A percentile compares a stretch with the other conserved stretches of the same genome.
Conservation (phyloP, 2,797 vertebrate genomes). For the Crypturellus tataupa region DNA sequence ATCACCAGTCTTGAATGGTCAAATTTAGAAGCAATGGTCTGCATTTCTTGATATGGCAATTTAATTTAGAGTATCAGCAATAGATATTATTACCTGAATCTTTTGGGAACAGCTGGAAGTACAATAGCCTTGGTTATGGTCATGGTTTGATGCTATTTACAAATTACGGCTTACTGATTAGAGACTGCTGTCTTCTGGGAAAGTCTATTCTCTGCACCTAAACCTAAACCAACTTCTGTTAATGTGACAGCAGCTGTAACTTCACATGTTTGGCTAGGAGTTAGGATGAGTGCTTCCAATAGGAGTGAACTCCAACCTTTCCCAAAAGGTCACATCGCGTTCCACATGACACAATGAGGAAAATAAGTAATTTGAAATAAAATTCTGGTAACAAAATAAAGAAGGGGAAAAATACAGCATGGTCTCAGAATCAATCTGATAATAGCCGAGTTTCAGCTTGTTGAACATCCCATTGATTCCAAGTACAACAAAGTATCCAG, state of each 20-base stretch:
- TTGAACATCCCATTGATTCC: background rate
- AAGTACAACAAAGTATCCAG: background rate
- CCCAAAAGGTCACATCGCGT: background rate
- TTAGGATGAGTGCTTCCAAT: background rate
- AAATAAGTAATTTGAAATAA: background rate
- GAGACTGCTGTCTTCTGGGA: background rate
- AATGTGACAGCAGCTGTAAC: background rate
- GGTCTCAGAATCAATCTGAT: background rate
- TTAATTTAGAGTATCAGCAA: background rate
- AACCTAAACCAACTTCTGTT: background rate
- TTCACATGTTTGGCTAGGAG: background rate
- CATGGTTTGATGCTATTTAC: background rate
- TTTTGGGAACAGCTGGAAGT: background rate
- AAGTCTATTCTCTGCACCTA: background rate
- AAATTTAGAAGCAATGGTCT: background rate
- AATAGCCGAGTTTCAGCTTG: background rate
- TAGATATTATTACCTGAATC: background rate
- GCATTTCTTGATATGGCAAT: background rate
- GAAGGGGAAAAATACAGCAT: background rate
- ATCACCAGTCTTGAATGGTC: background rate
- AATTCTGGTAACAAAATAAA: background rate
- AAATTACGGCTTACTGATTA: background rate
- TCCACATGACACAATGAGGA: background rate
- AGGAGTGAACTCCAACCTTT: background rate
- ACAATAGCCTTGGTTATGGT: background rate